Percentiles rank a stretch among this genome's conserved stretches.
Evolutionary conservation across 2,888 invertebrate species (phyloP).

Genomic region (Autographa gamma): DNA sequence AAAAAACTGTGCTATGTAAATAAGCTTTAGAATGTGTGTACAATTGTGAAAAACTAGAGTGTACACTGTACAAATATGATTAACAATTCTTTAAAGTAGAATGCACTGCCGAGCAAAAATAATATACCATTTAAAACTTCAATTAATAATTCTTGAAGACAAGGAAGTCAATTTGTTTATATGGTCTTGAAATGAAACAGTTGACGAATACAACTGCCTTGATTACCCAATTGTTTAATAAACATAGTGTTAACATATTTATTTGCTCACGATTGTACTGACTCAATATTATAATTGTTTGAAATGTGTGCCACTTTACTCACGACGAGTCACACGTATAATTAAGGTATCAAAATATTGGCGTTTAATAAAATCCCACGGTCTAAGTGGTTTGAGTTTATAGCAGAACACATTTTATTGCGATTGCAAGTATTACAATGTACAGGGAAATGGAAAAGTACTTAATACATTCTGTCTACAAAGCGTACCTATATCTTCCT

Average conservation of each 20-base stretch:
- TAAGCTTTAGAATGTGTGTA: conserved; percentile 1
- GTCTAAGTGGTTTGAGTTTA: background rate
- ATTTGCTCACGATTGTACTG: background rate
- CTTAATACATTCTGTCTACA: background rate
- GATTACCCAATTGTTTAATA: background rate
- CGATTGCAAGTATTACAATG: background rate
- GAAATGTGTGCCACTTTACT: background rate
- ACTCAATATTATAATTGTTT: conserved; percentile 4
- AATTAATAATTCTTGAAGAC: background rate
- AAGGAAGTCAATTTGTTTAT: background rate
- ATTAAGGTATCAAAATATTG: background rate
- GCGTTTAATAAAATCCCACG: background rate
- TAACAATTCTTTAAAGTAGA: too few relatives aligned
- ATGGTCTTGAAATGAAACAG: background rate
- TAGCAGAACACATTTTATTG: background rate
- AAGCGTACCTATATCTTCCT: background rate
- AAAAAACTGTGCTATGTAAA: conserved; percentile 1
- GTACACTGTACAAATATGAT: background rate
- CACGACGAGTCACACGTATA: background rate
- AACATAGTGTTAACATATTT: background rate
- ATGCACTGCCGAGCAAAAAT: background rate
- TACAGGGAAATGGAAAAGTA: background rate
- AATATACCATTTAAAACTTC: background rate
- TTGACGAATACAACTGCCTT: conserved; percentile 3
- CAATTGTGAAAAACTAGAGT: background rate